Conservation (phyloP, 2,888 invertebrate genomes). For the Cheilosia soror region DNA sequence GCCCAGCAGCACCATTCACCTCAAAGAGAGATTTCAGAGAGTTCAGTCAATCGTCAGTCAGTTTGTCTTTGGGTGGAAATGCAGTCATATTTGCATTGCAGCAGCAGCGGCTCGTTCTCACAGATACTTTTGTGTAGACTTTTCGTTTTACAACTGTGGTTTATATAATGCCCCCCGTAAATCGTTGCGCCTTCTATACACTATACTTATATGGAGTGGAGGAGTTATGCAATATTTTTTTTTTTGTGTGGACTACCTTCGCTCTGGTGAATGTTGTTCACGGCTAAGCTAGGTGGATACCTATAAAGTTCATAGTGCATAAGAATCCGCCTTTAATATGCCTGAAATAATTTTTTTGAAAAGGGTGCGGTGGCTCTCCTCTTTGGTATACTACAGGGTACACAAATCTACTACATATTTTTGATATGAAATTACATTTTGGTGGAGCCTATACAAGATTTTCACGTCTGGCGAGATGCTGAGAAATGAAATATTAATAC, state of each 20-base stretch:
- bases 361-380: constrained; percentile 44
- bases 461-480: constrained; percentile 22
- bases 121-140: constrained; percentile 52
- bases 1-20: constrained; percentile 22
- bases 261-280: constrained; percentile 54
- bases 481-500: constrained; percentile 43
- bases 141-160: constrained; percentile 57
- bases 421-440: constrained; percentile 44
- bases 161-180: constrained; percentile 15
- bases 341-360: constrained; percentile 56
- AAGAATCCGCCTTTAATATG: constrained; percentile 60
- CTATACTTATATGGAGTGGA: constrained; percentile 31
- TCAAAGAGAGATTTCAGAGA: constrained; percentile 29
- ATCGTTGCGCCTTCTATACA: constrained; percentile 19
- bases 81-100: constrained; percentile 61
- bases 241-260: constrained; percentile 36
- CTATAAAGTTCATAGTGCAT: constrained; percentile 67
- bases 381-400: background rate
- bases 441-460: constrained; percentile 9
- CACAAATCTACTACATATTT: constrained; percentile 4
- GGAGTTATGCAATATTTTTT: constrained; percentile 63
- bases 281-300: constrained; percentile 18
- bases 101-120: constrained; percentile 37
- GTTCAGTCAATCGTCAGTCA: constrained; percentile 40
- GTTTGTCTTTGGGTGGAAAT: constrained; percentile 57